phyloP scores from a whole-genome alignment of 1,140 invertebrate species.

The Asbolus verrucosus region DNA sequence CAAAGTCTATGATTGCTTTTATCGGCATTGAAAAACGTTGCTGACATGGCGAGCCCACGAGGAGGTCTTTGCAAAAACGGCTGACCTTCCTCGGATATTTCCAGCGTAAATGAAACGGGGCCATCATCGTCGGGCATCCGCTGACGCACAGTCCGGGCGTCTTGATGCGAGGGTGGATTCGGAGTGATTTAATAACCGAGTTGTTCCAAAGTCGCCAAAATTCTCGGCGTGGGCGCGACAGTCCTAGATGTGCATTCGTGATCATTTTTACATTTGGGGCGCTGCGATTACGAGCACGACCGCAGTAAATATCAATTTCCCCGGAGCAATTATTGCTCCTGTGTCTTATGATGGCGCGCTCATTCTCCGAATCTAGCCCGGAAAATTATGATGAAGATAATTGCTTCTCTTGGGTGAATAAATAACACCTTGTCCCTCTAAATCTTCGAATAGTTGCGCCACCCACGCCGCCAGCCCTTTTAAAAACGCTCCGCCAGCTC shows the following conservation, averaged over 20 bases:
- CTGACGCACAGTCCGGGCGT: conserved; percentile 3
- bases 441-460: conserved; percentile 20
- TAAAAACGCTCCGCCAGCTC: too few species aligned
- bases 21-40: too few species aligned
- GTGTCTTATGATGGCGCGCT: background rate
- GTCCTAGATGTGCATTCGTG: conserved; percentile 2
- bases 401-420: conserved; percentile 32
- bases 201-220: conserved; percentile 19
- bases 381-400: conserved; percentile 28
- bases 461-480: too few species aligned
- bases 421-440: conserved; percentile 20
- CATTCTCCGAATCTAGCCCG: conserved; percentile 7
- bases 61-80: conserved; percentile 1
- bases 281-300: conserved; percentile 3
- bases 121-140: conserved; percentile 11
- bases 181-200: conserved; percentile 21
- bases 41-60: too few species aligned
- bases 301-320: conserved; percentile 29
- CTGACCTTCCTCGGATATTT: conserved; percentile 5
- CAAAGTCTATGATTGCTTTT: too few species aligned
- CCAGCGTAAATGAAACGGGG: conserved; percentile 15
- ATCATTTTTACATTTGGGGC: conserved; percentile 36
- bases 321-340: conserved; percentile 24
- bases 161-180: conserved; percentile 8
- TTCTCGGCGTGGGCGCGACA: conserved; percentile 14